A percentile compares a stretch with the other conserved stretches of the same genome.
These are phyloP conservation scores for Okamejei kenojei DNA, from an alignment of 2,797 vertebrate species.

Conservation along the genomic window DNA sequence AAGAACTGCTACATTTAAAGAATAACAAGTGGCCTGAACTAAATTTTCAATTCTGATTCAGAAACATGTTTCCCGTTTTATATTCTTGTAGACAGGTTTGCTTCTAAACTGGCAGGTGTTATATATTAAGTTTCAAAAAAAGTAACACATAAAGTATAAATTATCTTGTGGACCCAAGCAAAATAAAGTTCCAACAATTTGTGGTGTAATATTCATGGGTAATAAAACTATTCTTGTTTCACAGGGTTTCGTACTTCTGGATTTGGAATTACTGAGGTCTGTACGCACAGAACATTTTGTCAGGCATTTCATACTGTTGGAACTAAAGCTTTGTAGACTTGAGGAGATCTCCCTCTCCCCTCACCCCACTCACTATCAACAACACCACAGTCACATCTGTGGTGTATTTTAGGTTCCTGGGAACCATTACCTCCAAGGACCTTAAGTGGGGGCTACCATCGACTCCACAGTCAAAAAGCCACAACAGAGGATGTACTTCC, in stretches of 20 bases:
- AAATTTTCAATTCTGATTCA: slow-evolving; percentile 20
- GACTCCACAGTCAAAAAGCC: too few species aligned
- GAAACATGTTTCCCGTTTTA: neutral
- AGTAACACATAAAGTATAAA: neutral
- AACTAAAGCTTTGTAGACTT: neutral
- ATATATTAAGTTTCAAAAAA: neutral
- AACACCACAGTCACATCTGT: too few species aligned
- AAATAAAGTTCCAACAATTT: neutral
- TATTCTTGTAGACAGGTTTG: too few species aligned
- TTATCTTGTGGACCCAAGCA: neutral
- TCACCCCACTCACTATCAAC: too few species aligned
- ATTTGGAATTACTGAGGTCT: neutral
- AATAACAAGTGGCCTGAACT: neutral
- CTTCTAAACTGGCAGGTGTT: neutral
- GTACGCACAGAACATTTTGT: neutral
- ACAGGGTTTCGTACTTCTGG: neutral
- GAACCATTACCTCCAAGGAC: too few species aligned
- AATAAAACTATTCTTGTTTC: neutral
- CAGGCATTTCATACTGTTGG: neutral
- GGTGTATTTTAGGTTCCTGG: too few species aligned
- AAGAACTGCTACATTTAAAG: neutral
- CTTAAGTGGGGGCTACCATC: too few species aligned
- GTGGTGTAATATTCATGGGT: neutral
- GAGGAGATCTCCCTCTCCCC: too few species aligned
- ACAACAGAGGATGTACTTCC: too few species aligned